These are phyloP conservation scores for Tachuris rubrigastra DNA, from an alignment of 2,113 vertebrate genomes.

Conservation along the genomic window DNA sequence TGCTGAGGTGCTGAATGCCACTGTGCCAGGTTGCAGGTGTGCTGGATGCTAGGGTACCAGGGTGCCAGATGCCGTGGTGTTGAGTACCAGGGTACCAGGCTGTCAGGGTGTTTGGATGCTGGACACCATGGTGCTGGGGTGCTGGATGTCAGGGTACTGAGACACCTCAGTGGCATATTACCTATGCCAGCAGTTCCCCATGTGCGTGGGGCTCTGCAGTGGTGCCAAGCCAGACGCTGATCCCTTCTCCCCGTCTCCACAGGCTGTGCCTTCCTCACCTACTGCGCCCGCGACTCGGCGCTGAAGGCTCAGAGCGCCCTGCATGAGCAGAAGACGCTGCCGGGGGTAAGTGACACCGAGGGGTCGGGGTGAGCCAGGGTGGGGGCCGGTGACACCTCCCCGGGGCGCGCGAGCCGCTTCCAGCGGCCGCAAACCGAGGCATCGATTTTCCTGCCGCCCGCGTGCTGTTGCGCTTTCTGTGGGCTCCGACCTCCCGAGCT, in stretches of 20 bases:
- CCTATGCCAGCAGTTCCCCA: fast-evolving
- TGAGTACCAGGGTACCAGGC: neutral
- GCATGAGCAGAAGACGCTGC: slow-evolving; percentile 58
- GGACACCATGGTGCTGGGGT: neutral
- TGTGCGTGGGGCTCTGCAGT: fast-evolving
- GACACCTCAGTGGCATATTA: neutral
- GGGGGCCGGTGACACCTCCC: neutral
- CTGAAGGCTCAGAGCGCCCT: slow-evolving; percentile 60
- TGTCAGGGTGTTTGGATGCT: neutral
- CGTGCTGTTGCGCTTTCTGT: slow-evolving; percentile 55
- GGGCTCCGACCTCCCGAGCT: slow-evolving; percentile 70
- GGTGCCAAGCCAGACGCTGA: neutral
- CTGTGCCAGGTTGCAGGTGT: neutral
- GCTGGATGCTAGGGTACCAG: neutral
- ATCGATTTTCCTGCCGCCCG: slow-evolving; percentile 47
- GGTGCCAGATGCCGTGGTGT: neutral
- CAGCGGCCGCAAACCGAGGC: slow-evolving; percentile 18
- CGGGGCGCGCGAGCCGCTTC: neutral
- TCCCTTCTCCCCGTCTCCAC: neutral
- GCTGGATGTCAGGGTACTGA: neutral
- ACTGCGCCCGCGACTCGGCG: slow-evolving; percentile 49
- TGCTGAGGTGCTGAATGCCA: neutral
- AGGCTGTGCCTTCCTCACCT: slow-evolving; percentile 68
- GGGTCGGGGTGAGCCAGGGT: fast-evolving
- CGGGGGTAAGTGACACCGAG: slow-evolving; percentile 19